Percentiles rank a stretch among this genome's conserved stretches.
phyloP scores from a whole-genome alignment of 2,797 vertebrate genomes.

The Artibeus lituratus region DNA sequence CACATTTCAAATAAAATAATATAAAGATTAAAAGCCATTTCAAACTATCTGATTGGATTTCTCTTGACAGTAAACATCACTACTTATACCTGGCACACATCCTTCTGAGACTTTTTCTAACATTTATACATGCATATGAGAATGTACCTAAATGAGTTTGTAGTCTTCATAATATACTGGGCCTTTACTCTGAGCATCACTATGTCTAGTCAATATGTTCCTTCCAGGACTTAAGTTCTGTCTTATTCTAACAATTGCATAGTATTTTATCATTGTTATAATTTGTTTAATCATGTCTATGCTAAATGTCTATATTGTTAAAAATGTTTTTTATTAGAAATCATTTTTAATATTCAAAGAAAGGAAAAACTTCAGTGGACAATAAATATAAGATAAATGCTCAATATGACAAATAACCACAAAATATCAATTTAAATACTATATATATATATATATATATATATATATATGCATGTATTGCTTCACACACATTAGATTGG shows the following conservation, averaged over 20 bases:
- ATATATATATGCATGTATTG: neutral
- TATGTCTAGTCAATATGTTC: neutral
- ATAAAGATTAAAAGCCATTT: neutral
- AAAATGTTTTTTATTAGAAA: neutral
- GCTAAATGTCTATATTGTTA: neutral
- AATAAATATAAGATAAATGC: neutral
- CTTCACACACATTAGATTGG: neutral
- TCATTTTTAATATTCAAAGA: neutral
- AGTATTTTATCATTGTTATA: neutral
- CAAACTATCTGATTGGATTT: neutral
- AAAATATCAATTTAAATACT: neutral
- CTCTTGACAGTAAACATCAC: neutral
- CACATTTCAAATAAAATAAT: neutral
- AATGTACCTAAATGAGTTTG: neutral
- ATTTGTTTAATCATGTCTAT: neutral
- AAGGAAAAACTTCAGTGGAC: neutral
- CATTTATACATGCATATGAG: neutral
- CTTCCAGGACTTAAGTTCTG: neutral
- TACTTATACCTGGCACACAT: neutral
- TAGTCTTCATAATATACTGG: neutral
- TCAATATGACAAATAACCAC: neutral
- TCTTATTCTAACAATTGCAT: neutral
- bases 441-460: neutral
- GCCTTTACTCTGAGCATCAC: neutral
- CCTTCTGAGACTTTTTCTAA: neutral